phyloP scores from a whole-genome alignment of 1,140 invertebrate genomes.

The Drosophila pseudoobscura region DNA sequence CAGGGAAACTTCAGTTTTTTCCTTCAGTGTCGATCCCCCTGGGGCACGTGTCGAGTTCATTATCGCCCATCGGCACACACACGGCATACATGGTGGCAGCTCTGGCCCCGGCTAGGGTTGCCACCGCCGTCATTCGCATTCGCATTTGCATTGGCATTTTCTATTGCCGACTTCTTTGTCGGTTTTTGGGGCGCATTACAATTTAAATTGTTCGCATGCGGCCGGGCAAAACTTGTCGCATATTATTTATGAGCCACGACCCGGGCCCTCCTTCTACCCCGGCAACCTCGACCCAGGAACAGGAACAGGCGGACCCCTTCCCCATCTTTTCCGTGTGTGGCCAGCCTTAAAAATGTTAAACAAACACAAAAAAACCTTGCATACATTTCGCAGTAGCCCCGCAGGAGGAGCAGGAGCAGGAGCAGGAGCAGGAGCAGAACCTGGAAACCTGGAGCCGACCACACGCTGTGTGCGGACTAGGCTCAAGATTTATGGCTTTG shows the following conservation, averaged over 20 bases:
- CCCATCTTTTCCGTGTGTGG: constrained; percentile 3
- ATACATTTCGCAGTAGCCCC: constrained; percentile 35
- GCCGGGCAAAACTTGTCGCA: constrained; percentile 63
- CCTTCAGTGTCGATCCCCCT: not conserved
- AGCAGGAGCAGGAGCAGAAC: not conserved
- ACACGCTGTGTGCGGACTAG: constrained; percentile 59
- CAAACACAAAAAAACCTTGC: constrained; percentile 65
- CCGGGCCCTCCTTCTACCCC: not conserved
- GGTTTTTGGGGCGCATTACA: constrained; percentile 54
- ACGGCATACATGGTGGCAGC: constrained; percentile 43
- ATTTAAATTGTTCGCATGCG: constrained; percentile 77
- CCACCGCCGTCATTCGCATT: constrained; percentile 12
- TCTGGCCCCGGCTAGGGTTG: constrained; percentile 1
- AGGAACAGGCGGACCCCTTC: too few relatives aligned
- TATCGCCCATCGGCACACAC: constrained; percentile 58
- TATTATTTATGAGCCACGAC: constrained; percentile 64
- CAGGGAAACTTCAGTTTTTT: too few relatives aligned
- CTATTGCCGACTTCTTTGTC: constrained; percentile 55
- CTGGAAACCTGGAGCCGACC: constrained; percentile 16
- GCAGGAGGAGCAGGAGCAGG: constrained; percentile 4
- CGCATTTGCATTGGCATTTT: constrained; percentile 61
- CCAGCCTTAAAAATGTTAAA: constrained; percentile 72
- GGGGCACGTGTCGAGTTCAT: constrained; percentile 69
- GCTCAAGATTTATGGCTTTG: constrained; percentile 73
- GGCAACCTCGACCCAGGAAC: too few relatives aligned